Base-by-base conservation (phyloP, 2,888 invertebrate genomes). In the Drosophila setosimentum region DNA sequence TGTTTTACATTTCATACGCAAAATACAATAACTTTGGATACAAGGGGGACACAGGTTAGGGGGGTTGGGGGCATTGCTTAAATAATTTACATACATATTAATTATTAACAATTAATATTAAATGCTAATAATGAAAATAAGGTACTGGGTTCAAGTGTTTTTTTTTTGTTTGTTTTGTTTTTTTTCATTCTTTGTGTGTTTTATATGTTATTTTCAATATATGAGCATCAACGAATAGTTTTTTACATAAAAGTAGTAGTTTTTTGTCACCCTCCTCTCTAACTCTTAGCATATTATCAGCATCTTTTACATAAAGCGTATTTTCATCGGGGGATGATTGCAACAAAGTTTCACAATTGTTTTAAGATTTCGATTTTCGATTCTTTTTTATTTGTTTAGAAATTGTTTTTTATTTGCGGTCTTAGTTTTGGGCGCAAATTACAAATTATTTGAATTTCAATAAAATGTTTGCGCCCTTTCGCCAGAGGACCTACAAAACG, bases 61-160 rank as follows among this genome's bases (percentile, higher is more conserved):
- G 37, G n/a, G n/a, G 24, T 29, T 33, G 42, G 62, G 68, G 54
- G 66, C 51, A 33, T 73, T 78, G 53, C 85, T 89, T 85, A 85
- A 85, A 85, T 85, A 84, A 85, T 89, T 85, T 85, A 87, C 87
- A 85, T 87, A 82, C 87, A 86, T 86, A 88, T 86, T 79, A 84
- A 78, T 78, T 54, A 66, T 89, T 87, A 85, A 85, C 85, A 85
- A 89, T 89, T 89, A 87, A 85, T 87, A 82, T 83, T 89, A 87
- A 84, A 85, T 84, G 89, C 89, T 88, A 86, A 85, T 81, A 86
- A 88, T 83, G 91, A 91, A 92, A 92, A 92, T 91, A 91, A 91
- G 91, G 91, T 91, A 91, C 91, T 91, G 91, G 91, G 92, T 92
- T 91, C 82, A 91, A 91, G 91, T 91, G 91, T 90, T 86, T 86